These are phyloP conservation scores for Orbicella faveolata DNA, from an alignment of 64 coral and sea anemone species.

Conservation along the genomic window DNA sequence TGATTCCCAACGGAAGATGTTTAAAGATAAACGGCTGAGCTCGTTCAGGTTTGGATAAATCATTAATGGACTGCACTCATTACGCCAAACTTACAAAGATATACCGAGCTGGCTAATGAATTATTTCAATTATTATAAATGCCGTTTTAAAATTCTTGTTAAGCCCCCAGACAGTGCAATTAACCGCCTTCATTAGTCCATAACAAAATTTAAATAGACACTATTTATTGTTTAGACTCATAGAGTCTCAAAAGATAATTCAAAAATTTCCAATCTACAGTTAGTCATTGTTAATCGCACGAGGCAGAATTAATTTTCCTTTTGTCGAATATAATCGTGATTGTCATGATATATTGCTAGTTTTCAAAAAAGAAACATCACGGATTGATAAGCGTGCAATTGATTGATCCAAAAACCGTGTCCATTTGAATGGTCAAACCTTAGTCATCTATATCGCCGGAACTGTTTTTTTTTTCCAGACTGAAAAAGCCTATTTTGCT, in stretches of 20 bases:
- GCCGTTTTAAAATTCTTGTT: neutral
- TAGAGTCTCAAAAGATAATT: neutral
- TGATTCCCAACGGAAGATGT: slow-evolving; percentile 65
- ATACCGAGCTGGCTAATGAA: neutral
- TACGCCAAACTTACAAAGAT: neutral
- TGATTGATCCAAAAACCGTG: neutral
- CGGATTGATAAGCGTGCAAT: neutral
- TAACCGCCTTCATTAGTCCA: neutral
- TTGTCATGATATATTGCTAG: neutral
- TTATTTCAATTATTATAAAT: neutral
- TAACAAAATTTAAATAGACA: too few relatives aligned
- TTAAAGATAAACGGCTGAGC: slow-evolving; percentile 66
- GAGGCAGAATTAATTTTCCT: neutral
- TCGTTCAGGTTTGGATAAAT: neutral
- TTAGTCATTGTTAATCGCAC: neutral
- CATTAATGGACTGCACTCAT: slow-evolving; percentile 30
- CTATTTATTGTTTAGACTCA: neutral
- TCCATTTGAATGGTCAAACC: neutral
- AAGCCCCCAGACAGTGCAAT: neutral
- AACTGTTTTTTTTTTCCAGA: too few relatives aligned
- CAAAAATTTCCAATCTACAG: neutral
- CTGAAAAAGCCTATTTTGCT: too few relatives aligned
- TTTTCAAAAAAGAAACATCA: neutral
- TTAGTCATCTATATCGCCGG: too few relatives aligned
- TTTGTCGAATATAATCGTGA: neutral